Base-by-base conservation (phyloP, 1,140 invertebrate genomes). In the Panagrolaimus sp. region DNA sequence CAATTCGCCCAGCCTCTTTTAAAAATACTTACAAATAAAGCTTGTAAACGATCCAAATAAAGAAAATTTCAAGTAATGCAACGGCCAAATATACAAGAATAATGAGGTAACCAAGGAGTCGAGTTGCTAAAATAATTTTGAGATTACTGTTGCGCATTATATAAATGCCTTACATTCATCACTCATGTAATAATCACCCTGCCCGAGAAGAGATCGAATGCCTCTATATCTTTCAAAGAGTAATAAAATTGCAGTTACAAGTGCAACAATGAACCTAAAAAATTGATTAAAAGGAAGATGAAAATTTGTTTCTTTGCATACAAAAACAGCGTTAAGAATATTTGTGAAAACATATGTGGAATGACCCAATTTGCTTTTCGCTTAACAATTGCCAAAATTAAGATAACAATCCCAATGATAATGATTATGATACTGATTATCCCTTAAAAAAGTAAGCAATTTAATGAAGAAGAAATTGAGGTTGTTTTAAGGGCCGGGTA, bases 121-220 rank as follows among this genome's bases (percentile, higher is more conserved):
- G 69, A 7, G 80, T 82, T 15, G 81, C 80, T 82, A 67, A 74
- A 82, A 75, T 1, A 15, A 24, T 43, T 17, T 28, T 43, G 66
- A 47, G 2, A 52, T 55, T 15, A 1, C 48, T 24, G 21, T n/a
- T 48, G 2, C 15, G 2, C 2, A 48, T 24, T n/a, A 24, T 48
- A 24, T 14, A 28, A 26, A 48, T 28, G 63, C 68, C 78, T 71
- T 32, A 83, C 80, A 78, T 46, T 76, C 71, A 74, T 82, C 82
- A 45, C 75, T 81, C 73, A 83, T 81, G 71, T 83, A 72, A 58
- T 79, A 83, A 48, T 79, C 78, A 45, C 78, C 72, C n/a, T 83
- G 80, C 12, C 80, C 80, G 14, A 82, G 68, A 9, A 82, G 70
- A 28, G 79, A 69, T 21, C 80, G 71, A 58, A 82, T 82, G 28